A percentile compares a stretch with the other conserved stretches of the same genome.
Evolutionary conservation across 2,113 vertebrate species (phyloP).

Genomic region (Campylorhamphus procurvoides): DNA sequence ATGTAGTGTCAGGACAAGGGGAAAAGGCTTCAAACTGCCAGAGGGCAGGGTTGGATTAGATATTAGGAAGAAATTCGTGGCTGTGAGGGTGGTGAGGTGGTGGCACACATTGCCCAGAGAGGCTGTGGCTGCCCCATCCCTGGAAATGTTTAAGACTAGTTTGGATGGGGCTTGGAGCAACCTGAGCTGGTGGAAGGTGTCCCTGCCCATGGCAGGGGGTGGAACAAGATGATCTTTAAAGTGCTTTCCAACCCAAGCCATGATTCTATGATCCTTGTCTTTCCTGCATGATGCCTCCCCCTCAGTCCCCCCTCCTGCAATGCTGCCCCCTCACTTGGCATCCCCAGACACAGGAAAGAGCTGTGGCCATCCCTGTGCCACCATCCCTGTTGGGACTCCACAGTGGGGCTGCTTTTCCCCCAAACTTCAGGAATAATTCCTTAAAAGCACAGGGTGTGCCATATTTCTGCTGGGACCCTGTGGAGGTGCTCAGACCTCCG

Average conservation of each 20-base stretch:
- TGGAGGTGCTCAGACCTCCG: neutral
- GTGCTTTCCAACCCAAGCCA: neutral
- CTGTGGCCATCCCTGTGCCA: neutral
- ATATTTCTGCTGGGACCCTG: neutral
- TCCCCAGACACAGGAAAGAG: neutral
- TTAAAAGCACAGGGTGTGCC: neutral
- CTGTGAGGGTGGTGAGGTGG: fast-evolving
- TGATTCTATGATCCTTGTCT: neutral
- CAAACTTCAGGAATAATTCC: neutral
- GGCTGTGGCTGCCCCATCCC: neutral
- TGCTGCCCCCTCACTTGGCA: fast-evolving
- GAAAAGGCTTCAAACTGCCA: neutral
- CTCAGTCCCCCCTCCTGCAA: fast-evolving
- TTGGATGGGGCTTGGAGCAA: fast-evolving
- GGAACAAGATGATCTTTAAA: neutral
- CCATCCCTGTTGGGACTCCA: neutral
- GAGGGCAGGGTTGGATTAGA: no score
- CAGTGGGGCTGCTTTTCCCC: neutral
- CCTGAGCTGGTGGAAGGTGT: neutral
- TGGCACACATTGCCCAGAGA: neutral
- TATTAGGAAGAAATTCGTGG: neutral
- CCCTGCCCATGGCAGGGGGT: neutral
- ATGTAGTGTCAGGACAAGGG: neutral
- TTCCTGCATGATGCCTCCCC: neutral
- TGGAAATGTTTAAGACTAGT: neutral